phyloP scores from a whole-genome alignment of 2,888 invertebrate genomes.

The Brenthis daphne region DNA sequence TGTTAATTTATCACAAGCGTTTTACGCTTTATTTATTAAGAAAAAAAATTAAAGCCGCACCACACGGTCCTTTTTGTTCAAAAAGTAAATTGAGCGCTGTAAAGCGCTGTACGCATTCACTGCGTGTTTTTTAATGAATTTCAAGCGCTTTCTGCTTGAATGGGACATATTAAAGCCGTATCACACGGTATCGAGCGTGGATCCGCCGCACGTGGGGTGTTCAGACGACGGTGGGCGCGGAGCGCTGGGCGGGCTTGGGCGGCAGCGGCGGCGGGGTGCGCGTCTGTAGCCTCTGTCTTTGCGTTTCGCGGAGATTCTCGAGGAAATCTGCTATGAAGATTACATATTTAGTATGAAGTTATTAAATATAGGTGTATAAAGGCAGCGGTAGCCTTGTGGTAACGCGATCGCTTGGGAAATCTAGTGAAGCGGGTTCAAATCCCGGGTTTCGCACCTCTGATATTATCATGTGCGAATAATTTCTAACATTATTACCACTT shows the following conservation, averaged over 20 bases:
- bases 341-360: background rate
- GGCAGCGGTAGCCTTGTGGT: no score
- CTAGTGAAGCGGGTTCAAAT: no score
- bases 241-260: slow-evolving; percentile 61
- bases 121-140: background rate
- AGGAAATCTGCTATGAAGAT: slow-evolving; percentile 60
- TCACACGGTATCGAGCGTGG: background rate
- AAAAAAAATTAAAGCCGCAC: no score
- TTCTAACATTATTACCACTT: no score
- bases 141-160: background rate
- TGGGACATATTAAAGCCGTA: background rate
- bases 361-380: no score
- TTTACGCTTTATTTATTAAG: background rate
- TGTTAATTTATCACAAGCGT: background rate
- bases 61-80: background rate
- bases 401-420: no score
- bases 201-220: background rate
- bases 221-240: slow-evolving; percentile 63
- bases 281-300: slow-evolving; percentile 57
- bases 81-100: background rate
- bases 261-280: slow-evolving; percentile 66
- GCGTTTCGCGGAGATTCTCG: slow-evolving; percentile 71
- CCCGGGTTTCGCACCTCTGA: no score
- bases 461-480: no score
- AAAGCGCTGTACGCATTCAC: background rate